Base-by-base conservation (phyloP, 2,888 invertebrate species). In the Hedya salicella region DNA sequence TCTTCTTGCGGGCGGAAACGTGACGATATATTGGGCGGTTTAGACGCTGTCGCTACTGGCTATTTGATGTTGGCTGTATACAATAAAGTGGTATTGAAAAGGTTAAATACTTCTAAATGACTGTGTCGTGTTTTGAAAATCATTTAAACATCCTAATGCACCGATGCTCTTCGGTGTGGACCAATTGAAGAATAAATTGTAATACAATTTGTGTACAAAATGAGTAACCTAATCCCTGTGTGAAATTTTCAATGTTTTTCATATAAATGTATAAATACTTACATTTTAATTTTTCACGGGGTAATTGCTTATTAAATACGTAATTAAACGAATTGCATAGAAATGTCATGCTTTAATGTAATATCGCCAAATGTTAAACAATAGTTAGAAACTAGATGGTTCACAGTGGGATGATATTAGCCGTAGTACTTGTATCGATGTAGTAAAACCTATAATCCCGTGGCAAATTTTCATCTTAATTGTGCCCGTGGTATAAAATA, bases 161-260 rank as follows among this genome's bases (percentile, higher is more conserved):
- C 67, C 71, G 63, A 48, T 36, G 44, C 16, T 40, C 67, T 74
- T 74, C 68, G 78, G 77, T 75, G 78, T 75, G 78, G 82, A 82
- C 81, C 81, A 73, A 75, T 64, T 67, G 61, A 66, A 64, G 56
- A 8, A 53, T 56, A 53, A 32, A 36, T 52, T 53, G 36, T 50
- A 25, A 11, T 39, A 40, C 40, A 56, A 30, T 39, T 62, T 64
- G 4, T 44, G 42, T 25, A 50, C 32, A 50, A 57, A 48, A 32
- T 36, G 6, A n/a, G 42, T 39, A 19, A 25, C 36, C 16, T 11
- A 30, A 9, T 48, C 8, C 17, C 49, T 42, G 42, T 42, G 21
- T 46, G 36, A 21, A 53, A 21, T 11, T n/a, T 63, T 50, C 13
- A 50, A 21, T 16, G n/a, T 16, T 30, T 50, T 64, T 57, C 50